These are phyloP conservation scores for Tokudaia muenninki DNA, from an alignment of 2,797 vertebrate genomes.

Conservation along the genomic window DNA sequence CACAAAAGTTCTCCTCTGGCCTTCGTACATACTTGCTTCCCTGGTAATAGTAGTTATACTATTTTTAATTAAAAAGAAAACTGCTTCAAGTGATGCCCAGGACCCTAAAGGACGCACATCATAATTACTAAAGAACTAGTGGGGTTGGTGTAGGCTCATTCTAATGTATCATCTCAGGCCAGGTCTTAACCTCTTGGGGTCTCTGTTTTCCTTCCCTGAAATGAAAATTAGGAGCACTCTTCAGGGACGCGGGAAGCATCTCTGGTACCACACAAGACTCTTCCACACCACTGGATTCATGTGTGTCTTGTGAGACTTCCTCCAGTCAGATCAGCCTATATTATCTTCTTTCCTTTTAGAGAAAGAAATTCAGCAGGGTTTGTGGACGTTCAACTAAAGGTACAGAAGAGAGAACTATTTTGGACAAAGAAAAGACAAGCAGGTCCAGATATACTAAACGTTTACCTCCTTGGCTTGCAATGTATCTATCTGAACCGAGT, in stretches of 20 bases:
- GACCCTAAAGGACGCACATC: not conserved
- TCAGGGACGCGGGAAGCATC: not conserved
- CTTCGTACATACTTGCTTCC: not conserved
- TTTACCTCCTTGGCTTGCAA: not conserved
- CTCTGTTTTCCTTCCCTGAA: slow-evolving; percentile 36
- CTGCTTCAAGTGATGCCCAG: not conserved
- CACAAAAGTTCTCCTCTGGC: not conserved
- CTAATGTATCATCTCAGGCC: not conserved
- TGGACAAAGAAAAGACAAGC: not conserved
- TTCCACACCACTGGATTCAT: not conserved
- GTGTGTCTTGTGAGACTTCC: not conserved
- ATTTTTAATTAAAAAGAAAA: not conserved
- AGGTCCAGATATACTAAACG: not conserved
- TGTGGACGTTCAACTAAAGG: not conserved
- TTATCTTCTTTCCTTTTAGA: not conserved
- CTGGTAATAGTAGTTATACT: not conserved
- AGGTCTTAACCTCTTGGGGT: not conserved
- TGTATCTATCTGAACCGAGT: slow-evolving; percentile 21
- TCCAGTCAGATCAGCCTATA: not conserved
- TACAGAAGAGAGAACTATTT: not conserved
- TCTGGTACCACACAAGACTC: not conserved
- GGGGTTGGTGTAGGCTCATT: not conserved
- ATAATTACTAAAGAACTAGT: no score
- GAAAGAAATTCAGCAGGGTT: slow-evolving; percentile 14
- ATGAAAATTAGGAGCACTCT: not conserved